Evolutionary conservation across 1,140 invertebrate species (phyloP).

Genomic region (Heliconius eleuchia): DNA sequence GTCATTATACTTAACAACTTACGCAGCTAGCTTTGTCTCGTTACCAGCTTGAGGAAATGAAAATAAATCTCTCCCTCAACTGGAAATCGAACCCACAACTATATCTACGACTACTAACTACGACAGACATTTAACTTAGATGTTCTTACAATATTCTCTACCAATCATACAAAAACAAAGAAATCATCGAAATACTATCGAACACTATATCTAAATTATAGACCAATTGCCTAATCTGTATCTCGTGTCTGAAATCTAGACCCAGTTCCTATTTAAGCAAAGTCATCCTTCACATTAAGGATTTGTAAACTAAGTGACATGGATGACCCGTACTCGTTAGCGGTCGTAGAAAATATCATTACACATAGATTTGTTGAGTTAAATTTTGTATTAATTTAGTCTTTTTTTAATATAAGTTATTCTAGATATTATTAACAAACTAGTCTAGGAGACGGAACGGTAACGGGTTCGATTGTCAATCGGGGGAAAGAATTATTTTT

Average conservation of each 20-base stretch:
- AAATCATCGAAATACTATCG: conserved; percentile 9
- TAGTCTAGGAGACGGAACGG: too few relatives aligned
- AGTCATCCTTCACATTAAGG: conserved; percentile 24
- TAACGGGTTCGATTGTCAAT: too few relatives aligned
- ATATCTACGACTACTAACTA: too few relatives aligned
- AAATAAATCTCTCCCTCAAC: too few relatives aligned
- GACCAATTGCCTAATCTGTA: not conserved
- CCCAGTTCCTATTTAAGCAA: not conserved
- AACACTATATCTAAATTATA: not conserved
- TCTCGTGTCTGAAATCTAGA: conserved; percentile 17
- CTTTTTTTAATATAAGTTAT: not conserved
- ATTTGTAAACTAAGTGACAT: conserved; percentile 6
- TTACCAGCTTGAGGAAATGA: too few relatives aligned
- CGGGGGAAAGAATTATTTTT: too few relatives aligned
- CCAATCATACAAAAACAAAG: not conserved
- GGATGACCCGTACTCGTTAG: conserved; percentile 11
- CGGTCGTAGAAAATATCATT: not conserved
- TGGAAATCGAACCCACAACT: too few relatives aligned
- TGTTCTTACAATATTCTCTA: not conserved
- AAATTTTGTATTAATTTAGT: not conserved
- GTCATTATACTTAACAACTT: too few relatives aligned
- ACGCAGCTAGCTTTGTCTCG: too few relatives aligned
- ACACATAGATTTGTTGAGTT: not conserved
- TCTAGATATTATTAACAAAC: too few relatives aligned
- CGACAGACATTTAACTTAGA: too few relatives aligned